These are phyloP conservation scores for Pseudorectes ferrugineus DNA, from an alignment of 2,113 vertebrate genomes.

Conservation along the genomic window DNA sequence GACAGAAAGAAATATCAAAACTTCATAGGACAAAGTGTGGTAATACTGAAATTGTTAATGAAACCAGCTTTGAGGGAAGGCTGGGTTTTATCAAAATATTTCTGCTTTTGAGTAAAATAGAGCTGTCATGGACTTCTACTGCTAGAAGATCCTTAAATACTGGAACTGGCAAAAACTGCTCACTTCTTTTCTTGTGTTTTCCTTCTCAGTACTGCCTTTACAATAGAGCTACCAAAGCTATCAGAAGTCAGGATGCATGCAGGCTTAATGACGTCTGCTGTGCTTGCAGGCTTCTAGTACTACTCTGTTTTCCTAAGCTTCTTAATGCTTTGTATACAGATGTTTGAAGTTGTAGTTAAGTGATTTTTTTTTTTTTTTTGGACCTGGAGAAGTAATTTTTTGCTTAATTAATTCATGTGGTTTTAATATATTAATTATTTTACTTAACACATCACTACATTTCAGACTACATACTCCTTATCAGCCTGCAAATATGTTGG, in stretches of 20 bases:
- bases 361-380: not conserved
- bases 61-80: not conserved
- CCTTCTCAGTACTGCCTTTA: not conserved
- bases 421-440: not conserved
- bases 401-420: not conserved
- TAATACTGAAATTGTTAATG: not conserved
- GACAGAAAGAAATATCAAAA: not conserved
- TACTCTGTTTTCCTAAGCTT: not conserved
- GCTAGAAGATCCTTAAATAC: not conserved
- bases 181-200: not conserved
- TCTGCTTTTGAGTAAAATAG: not conserved
- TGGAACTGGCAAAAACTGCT: not conserved
- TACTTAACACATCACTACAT: not conserved
- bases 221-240: not conserved
- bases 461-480: not conserved
- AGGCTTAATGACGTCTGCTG: not conserved
- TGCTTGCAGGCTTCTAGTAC: not conserved
- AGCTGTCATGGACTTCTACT: not conserved
- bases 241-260: not conserved
- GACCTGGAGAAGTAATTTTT: not conserved
- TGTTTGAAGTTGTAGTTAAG: slow-evolving; percentile 10
- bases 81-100: not conserved
- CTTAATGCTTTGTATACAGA: not conserved
- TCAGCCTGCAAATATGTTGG: not conserved
- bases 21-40: not conserved